These are phyloP conservation scores for Rafetus swinhoei DNA, from an alignment of 2,113 vertebrate genomes.

Conservation along the genomic window DNA sequence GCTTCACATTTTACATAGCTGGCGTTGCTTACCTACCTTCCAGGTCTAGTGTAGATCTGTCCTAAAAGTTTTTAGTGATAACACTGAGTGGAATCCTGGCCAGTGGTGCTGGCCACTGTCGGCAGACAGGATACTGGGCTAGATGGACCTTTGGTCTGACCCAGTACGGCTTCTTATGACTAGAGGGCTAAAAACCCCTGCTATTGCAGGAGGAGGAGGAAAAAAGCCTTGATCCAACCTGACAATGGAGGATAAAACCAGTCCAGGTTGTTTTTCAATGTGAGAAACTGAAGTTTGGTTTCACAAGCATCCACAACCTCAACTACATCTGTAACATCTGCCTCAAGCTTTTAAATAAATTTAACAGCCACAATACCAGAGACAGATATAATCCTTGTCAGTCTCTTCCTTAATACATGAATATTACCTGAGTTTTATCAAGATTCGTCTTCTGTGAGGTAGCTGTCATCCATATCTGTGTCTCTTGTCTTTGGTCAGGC, in stretches of 20 bases:
- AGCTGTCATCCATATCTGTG: neutral
- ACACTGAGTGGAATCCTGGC: neutral
- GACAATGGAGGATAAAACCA: neutral
- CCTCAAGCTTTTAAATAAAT: too few relatives aligned
- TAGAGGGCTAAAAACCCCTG: neutral
- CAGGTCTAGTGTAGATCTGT: too few relatives aligned
- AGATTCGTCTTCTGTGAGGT: accelerated
- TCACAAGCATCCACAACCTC: neutral
- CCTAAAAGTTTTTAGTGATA: neutral
- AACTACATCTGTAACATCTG: neutral
- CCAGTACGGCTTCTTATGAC: too few relatives aligned
- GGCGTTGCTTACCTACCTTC: too few relatives aligned
- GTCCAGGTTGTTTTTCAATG: neutral
- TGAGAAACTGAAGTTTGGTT: neutral
- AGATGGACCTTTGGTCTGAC: too few relatives aligned
- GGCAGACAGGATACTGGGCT: too few relatives aligned
- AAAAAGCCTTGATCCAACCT: neutral
- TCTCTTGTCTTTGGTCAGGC: neutral
- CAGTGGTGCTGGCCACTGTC: too few relatives aligned
- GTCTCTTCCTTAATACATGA: accelerated
- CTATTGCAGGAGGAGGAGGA: neutral
- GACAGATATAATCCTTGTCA: neutral
- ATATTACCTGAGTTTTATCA: neutral
- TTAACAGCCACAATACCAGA: neutral
- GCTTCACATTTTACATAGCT: too few relatives aligned